Evolutionary conservation across 1,140 invertebrate species (phyloP), one percentile per base, ranked within the genome.

Genomic region (Hypsibius dujardini): DNA sequence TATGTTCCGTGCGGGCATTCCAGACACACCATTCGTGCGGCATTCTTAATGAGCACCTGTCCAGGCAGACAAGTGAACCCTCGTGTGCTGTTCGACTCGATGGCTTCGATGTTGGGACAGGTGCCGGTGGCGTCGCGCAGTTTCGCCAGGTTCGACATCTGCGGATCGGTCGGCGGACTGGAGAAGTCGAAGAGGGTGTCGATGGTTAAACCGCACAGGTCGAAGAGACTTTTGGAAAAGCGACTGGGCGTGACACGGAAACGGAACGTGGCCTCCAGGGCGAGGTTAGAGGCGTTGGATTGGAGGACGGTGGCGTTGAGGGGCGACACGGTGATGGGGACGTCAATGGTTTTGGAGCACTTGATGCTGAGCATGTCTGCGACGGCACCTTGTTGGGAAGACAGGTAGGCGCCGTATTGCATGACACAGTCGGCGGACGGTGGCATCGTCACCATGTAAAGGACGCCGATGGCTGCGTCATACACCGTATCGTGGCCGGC

Each of bases 161-260:
- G 87, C 42, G 86, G 88, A 76, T 89, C 94, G 2, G 93, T 90
- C 73, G 91, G 88, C 7, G 92, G 92, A 1, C 95, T 90, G 46
- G 88, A 90, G 59, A 97, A 79, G 79, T 96, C 92, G 77, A 96
- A 96, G 74, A 95, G 92, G 1, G 95, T 82, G 75, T 88, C 90
- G 47, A 96, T 78, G 1, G 92, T 95, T 0, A 90, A 90, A 2
- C 93, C 92, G 77, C 93, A 96, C 1, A 95, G 84, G 75, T 96
- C 91, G 77, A 95, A 97, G 0, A 96, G 80, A 76, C 92, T 87
- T 1, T 88, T 3, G 42, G 42, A 3, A 42, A 42, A 3, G 42
- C 62, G 62, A 3, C 12, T 3, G 42, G 62, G 62, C 7, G 62
- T 42, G 62, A 67, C 45, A 42, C 62, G 62, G 62, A 14, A 67